These are phyloP conservation scores for Patagioenas fasciata DNA, from an alignment of 2,113 vertebrate genomes.

Conservation along the genomic window DNA sequence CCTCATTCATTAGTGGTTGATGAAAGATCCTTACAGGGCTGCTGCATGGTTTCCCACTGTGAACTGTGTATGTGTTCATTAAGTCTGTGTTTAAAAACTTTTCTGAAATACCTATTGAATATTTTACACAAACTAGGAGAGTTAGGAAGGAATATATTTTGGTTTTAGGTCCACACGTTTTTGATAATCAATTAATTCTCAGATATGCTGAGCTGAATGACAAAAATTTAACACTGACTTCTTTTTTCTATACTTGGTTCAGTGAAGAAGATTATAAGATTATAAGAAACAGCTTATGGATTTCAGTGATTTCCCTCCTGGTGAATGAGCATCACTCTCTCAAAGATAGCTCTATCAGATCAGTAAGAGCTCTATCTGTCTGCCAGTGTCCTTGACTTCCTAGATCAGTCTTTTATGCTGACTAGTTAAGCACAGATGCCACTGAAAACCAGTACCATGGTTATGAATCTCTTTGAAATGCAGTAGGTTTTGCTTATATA, in stretches of 20 bases:
- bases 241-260: neutral
- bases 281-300: neutral
- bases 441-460: neutral
- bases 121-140: neutral
- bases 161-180: neutral
- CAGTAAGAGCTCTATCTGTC: neutral
- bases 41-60: neutral
- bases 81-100: neutral
- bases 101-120: neutral
- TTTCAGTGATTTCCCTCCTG: neutral
- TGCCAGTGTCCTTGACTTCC: neutral
- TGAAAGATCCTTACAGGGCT: neutral
- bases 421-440: neutral
- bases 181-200: neutral
- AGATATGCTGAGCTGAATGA: neutral
- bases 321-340: neutral
- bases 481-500: neutral
- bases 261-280: neutral
- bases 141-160: neutral
- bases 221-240: fast-evolving
- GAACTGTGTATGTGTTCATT: neutral
- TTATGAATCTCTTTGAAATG: neutral
- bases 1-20: neutral
- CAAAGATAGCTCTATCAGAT: neutral
- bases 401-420: neutral